Conservation (phyloP, 2,113 vertebrate genomes). For the Atrichornis clamosus region DNA sequence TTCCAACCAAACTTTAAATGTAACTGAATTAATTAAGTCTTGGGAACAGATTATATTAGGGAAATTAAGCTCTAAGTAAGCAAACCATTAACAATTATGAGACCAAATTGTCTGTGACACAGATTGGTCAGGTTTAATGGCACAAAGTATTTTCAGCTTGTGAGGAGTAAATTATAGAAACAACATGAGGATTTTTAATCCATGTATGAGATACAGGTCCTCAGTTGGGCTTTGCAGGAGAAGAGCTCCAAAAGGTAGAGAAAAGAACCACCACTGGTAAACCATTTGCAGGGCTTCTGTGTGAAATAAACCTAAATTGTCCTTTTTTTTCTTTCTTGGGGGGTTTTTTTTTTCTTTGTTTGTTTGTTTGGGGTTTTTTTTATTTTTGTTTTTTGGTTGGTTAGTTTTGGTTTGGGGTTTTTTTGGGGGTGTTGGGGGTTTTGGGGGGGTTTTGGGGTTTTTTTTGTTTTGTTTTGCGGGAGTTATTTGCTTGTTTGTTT, state of each 20-base stretch:
- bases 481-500: no score
- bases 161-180: background rate
- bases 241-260: background rate
- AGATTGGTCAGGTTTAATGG: conserved; percentile 18
- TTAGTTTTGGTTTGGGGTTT: no score
- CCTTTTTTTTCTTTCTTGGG: background rate
- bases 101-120: conserved; percentile 29
- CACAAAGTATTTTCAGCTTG: background rate
- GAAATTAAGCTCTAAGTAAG: conserved; percentile 51
- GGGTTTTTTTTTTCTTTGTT: background rate
- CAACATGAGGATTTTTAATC: background rate
- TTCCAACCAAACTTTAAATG: background rate
- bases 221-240: background rate
- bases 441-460: no score
- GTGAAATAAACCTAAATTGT: background rate
- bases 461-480: no score
- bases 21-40: conserved; percentile 29
- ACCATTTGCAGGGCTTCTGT: background rate
- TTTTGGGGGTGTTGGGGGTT: no score
- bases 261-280: background rate
- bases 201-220: background rate
- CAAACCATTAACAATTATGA: conserved; percentile 32
- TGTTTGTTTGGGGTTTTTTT: background rate
- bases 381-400: no score
- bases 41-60: background rate